phyloP scores from a whole-genome alignment of 2,888 invertebrate genomes.

The Galerucella calmariensis region DNA sequence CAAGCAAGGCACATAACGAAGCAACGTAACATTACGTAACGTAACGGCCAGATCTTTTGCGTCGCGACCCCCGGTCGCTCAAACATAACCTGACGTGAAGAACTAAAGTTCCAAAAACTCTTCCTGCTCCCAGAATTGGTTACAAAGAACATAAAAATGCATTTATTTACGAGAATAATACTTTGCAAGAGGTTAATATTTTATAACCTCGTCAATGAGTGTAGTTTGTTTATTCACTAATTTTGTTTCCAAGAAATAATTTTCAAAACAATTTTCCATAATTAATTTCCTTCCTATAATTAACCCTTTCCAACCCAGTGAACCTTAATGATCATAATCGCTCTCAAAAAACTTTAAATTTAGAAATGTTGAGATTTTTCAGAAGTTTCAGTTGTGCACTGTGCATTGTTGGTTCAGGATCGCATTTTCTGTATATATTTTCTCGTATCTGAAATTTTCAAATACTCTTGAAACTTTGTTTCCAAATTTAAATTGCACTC shows the following conservation, averaged over 20 bases:
- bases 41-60: too few species aligned
- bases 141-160: too few species aligned
- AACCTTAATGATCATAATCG: background rate
- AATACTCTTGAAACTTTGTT: constrained; percentile 12
- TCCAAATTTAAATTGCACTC: constrained; percentile 17
- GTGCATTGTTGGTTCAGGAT: background rate
- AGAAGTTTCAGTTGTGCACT: background rate
- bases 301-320: background rate
- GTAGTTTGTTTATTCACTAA: too few species aligned
- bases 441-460: constrained; percentile 17
- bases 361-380: background rate
- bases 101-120: too few species aligned
- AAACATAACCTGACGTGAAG: too few species aligned
- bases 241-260: background rate
- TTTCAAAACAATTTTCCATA: background rate
- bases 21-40: too few species aligned
- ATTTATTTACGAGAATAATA: too few species aligned
- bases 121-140: too few species aligned
- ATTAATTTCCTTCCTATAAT: background rate
- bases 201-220: too few species aligned
- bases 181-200: too few species aligned
- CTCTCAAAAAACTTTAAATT: background rate
- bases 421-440: constrained; percentile 5
- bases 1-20: too few species aligned
- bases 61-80: too few species aligned